phyloP scores from a whole-genome alignment of 2,113 vertebrate species.

The Indri indri region DNA sequence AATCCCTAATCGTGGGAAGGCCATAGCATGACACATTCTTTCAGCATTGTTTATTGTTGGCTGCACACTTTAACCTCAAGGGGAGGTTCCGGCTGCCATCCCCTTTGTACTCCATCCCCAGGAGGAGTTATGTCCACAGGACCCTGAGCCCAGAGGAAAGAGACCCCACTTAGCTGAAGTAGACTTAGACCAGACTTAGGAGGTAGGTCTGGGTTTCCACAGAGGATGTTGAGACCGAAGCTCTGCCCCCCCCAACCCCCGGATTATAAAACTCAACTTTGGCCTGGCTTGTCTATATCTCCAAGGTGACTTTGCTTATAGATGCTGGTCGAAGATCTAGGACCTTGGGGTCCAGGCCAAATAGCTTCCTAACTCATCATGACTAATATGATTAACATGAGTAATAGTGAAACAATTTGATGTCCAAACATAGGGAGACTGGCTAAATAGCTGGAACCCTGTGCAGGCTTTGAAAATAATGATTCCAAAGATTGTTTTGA shows the following conservation, averaged over 20 bases:
- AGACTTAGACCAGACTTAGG: not conserved
- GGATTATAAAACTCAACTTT: not conserved
- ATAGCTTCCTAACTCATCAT: not conserved
- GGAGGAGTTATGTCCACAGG: not conserved
- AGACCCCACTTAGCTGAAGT: not conserved
- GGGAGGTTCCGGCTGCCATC: not conserved
- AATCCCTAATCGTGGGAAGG: not conserved
- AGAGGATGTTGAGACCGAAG: not conserved
- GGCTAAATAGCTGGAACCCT: not conserved
- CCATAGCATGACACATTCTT: not conserved
- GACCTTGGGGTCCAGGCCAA: not conserved
- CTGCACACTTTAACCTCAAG: not conserved
- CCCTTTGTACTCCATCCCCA: not conserved
- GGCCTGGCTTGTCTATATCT: not conserved
- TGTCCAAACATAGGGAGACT: not conserved
- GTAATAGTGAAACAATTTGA: not conserved
- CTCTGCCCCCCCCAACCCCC: no score
- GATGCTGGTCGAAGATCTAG: not conserved
- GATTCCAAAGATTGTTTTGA: not conserved
- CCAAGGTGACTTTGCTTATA: not conserved
- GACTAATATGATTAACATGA: not conserved
- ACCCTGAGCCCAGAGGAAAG: not conserved
- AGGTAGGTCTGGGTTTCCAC: not conserved
- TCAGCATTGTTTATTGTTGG: not conserved
- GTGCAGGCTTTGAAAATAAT: not conserved